phyloP scores from a whole-genome alignment of 2,797 vertebrate species.

The Hyperoplus immaculatus region DNA sequence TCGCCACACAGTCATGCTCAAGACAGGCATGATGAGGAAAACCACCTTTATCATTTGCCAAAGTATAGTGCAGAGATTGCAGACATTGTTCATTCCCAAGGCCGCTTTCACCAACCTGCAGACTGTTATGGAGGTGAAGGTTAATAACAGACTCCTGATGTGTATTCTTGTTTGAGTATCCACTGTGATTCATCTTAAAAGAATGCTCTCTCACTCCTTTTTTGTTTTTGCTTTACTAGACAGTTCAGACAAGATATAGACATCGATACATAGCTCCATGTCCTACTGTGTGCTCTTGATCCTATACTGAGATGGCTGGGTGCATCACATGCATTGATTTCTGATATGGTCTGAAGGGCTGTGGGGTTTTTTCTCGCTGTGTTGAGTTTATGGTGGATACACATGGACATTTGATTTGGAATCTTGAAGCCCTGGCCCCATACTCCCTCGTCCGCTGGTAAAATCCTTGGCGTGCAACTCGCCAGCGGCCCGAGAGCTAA shows the following conservation, averaged over 20 bases:
- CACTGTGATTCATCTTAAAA: constrained; percentile 1
- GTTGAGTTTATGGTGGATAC: constrained; percentile 53
- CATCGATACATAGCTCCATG: not conserved
- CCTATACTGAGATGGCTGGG: constrained; percentile 11
- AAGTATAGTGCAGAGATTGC: not conserved
- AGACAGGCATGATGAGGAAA: constrained; percentile 13
- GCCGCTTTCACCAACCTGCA: not conserved
- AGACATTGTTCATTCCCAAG: not conserved
- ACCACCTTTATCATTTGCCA: constrained; percentile 12
- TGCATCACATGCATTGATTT: constrained; percentile 47
- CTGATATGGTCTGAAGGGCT: constrained; percentile 62
- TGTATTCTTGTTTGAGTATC: constrained; percentile 17
- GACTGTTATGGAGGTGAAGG: constrained; percentile 4
- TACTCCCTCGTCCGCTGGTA: constrained; percentile 32
- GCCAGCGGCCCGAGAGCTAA: constrained; percentile 56
- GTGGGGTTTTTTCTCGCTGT: constrained; percentile 49
- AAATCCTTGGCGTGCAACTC: constrained; percentile 57
- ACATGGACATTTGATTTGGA: constrained; percentile 25
- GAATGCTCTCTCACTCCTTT: constrained; percentile 1
- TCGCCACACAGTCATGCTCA: constrained; percentile 12
- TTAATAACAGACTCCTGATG: constrained; percentile 1
- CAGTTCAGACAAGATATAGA: constrained; percentile 5
- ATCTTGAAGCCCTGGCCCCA: constrained; percentile 22
- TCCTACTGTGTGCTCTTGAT: constrained; percentile 22
- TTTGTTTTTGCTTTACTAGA: not conserved